Evolutionary conservation across 2,797 vertebrate genomes (phyloP), one percentile per base, ranked within the genome.

Genomic region (Streptopelia turtur): DNA sequence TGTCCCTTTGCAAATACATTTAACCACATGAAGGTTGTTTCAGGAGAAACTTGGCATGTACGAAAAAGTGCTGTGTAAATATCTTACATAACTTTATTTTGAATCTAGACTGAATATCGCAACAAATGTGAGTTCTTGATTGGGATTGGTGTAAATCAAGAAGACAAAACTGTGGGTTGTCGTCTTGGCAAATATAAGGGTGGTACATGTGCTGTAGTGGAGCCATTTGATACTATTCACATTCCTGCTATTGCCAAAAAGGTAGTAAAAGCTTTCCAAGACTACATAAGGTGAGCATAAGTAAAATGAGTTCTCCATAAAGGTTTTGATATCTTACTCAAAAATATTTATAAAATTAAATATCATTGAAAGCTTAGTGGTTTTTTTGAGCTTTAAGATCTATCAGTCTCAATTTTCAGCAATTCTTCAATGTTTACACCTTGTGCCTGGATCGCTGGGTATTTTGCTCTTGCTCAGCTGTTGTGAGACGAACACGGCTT

Each of bases 81-180:
- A 77, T 90, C 89, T 95, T 69, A 95, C 70, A 16, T 88, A 20
- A 90, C 70, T 96, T 93, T 94, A 52, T 96, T 96, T 96, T 97
- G 49, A 80, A 90, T 95, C 90, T 98, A 99, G 99, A 99, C 98
- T 0, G 99, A 98, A 83, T 99, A 99, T 97, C 98, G 99, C 71
- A 99, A 99, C 97, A 99, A 99, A 97, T 99, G 99, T 61, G 99
- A 99, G 98, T 99, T 99, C 97, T 98, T 99, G 96, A 98, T 99
- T 79, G 99, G 99, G 6, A 52, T 98, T 88, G 99, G 99, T 21
- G 99, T 99, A 3, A 98, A 99, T 9, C 99, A 98, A 22, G 98
- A 99, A 92, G 99, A 99, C 78, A 99, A 99, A 98, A 99, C 99
- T 3, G 98, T 99, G 15, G 99, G 99, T 50, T 99, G 99, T 97